These are phyloP conservation scores for Drosophila infuscata DNA, from an alignment of 2,888 invertebrate species.

Conservation along the genomic window DNA sequence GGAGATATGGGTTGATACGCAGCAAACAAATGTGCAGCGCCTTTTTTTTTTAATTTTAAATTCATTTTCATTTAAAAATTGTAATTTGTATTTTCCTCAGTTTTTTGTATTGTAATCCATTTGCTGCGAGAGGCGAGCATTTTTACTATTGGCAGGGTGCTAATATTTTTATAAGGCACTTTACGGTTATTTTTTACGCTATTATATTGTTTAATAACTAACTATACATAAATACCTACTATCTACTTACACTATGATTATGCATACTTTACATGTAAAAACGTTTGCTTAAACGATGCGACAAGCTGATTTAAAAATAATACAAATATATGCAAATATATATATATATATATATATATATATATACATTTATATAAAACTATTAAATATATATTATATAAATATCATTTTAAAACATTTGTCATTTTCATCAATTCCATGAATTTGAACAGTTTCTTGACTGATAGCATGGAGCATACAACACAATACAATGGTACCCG, in stretches of 20 bases:
- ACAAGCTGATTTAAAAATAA: slow-evolving; percentile 34
- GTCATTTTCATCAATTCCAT: background rate
- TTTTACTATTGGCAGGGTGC: slow-evolving; percentile 10
- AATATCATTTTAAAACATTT: slow-evolving; percentile 15
- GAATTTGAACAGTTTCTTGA: background rate
- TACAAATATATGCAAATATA: slow-evolving; percentile 20
- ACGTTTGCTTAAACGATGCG: slow-evolving; percentile 27
- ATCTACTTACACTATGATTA: slow-evolving; percentile 22
- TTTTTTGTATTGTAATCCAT: background rate
- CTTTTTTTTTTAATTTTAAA: background rate
- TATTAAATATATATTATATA: slow-evolving; percentile 14
- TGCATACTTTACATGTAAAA: slow-evolving; percentile 34
- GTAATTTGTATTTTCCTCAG: slow-evolving; percentile 5
- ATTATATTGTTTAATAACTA: slow-evolving; percentile 54
- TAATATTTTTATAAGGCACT: slow-evolving; percentile 8
- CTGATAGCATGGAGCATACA: background rate
- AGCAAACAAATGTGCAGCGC: background rate
- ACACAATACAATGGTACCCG: no score
- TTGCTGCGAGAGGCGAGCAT: background rate
- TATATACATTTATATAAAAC: slow-evolving; percentile 1
- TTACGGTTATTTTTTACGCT: slow-evolving; percentile 30
- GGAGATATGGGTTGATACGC: no score
- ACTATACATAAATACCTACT: slow-evolving; percentile 30
- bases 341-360: slow-evolving; percentile 15
- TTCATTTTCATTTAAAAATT: slow-evolving; percentile 2